Base-by-base conservation (phyloP, 2,888 invertebrate species). In the Lamproptera curius region DNA sequence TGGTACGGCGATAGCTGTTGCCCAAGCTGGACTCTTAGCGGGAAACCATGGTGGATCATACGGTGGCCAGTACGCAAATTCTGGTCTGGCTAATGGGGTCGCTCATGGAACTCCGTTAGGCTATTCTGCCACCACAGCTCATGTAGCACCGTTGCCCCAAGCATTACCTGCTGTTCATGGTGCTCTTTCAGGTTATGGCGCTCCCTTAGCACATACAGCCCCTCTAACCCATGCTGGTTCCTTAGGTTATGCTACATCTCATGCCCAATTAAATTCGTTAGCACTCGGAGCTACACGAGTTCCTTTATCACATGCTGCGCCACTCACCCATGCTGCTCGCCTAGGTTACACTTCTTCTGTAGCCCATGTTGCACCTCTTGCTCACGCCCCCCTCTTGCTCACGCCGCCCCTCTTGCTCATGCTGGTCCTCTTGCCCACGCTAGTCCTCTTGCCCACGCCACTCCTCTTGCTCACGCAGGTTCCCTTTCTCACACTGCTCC, bases 21-120 rank as follows among this genome's bases (percentile, higher is more conserved):
- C 88, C 34, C 84, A 81, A 53, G 90, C 89, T 16, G 91, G 91
- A 39, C 70, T 89, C 37, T 73, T 77, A 11, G 67, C 72, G 55
- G 70, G 68, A 14, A 69, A 71, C 1, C 68, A 63, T 36, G 72
- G 72, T 28, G 52, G 46, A 15, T 42, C 68, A 55, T 58, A 62
- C 17, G 55, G 51, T 10, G 23, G 43, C n/a, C 35, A 55, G 26
- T 39, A 52, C 15, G 36, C 46, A 10, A 40, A 46, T 15, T 26
- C 33, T 13, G 42, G 39, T 17, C 47, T 42, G 17, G 16, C 26
- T 31, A 39, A 16, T 37, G 48, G 42, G 45, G 11, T 40, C 6
- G 14, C 53, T 53, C 45, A 61, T 33, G 31, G 20, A 42, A 5
- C 44, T 26, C 55, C 44, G 20, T 39, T 42, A 4, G 33, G 28